Conservation (phyloP, 2,113 vertebrate genomes). For the Macaca mulatta region DNA sequence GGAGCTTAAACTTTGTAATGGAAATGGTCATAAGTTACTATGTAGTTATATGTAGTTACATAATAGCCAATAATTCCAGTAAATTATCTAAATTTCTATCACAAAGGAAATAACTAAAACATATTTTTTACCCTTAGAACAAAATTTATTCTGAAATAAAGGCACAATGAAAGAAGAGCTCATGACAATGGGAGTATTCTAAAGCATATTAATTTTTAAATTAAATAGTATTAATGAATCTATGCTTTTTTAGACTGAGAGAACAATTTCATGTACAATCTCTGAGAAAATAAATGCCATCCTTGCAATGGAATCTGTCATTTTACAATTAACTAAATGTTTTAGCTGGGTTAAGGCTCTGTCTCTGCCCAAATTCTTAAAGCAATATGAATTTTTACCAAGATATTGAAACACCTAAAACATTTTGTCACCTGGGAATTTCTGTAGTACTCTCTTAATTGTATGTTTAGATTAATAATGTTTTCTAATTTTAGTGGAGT, state of each 20-base stretch:
- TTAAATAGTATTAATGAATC: conserved; percentile 10
- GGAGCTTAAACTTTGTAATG: conserved; percentile 6
- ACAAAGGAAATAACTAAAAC: conserved; percentile 52
- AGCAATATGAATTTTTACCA: background rate
- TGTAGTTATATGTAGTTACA: background rate
- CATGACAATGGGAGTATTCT: background rate
- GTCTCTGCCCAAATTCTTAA: background rate
- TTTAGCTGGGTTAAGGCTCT: background rate
- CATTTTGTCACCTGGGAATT: background rate
- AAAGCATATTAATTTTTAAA: conserved; percentile 15
- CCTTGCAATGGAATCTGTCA: background rate
- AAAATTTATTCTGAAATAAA: conserved; percentile 37
- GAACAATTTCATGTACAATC: background rate
- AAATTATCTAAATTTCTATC: background rate
- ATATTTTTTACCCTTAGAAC: background rate
- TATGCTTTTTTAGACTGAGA: background rate
- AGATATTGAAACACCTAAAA: background rate
- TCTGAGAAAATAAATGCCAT: background rate
- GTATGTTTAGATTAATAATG: background rate
- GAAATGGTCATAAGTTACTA: background rate
- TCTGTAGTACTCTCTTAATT: background rate
- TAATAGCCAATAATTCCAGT: background rate
- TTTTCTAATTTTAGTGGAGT: background rate
- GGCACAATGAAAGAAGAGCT: background rate
- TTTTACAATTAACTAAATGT: conserved; percentile 21